Conservation (phyloP, 1,140 invertebrate species). For the Ceratosolen fusciceps region DNA sequence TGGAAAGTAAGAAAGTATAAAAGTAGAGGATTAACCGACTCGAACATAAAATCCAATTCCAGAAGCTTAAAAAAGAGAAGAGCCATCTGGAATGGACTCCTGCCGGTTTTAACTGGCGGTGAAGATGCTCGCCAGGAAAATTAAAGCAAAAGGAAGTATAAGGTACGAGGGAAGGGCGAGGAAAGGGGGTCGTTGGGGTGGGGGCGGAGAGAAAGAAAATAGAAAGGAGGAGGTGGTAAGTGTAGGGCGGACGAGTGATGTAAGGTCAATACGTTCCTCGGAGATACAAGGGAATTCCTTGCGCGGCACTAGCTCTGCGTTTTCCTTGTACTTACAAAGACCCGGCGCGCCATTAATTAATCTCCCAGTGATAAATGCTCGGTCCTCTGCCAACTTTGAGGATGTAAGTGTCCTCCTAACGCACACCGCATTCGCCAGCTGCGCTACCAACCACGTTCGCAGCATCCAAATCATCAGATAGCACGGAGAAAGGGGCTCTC, state of each 20-base stretch:
- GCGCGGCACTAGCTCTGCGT: neutral
- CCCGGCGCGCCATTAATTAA: conserved; percentile 56
- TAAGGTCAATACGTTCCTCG: neutral
- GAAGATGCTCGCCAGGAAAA: neutral
- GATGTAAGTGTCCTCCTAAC: conserved; percentile 49
- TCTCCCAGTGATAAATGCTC: conserved; percentile 59
- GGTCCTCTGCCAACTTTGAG: conserved; percentile 57
- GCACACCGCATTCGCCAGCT: conserved; percentile 51
- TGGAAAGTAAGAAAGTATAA: neutral
- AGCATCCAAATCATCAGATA: conserved; percentile 53
- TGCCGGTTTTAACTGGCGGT: neutral
- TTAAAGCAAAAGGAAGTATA: neutral
- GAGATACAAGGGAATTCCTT: conserved; percentile 16
- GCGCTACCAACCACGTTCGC: conserved; percentile 40
- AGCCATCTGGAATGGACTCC: neutral
- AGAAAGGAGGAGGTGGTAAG: neutral
- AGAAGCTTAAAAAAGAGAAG: conserved; percentile 20
- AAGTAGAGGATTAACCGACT: conserved; percentile 4
- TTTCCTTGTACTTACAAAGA: conserved; percentile 48
- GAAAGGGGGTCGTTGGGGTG: neutral
- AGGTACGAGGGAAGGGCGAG: neutral
- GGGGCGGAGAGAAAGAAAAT: neutral
- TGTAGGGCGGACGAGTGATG: neutral
- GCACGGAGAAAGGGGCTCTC: neutral
- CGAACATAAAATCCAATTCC: conserved; percentile 18